phyloP scores from a whole-genome alignment of 2,888 invertebrate genomes.

The Agrilus cyanescens region DNA sequence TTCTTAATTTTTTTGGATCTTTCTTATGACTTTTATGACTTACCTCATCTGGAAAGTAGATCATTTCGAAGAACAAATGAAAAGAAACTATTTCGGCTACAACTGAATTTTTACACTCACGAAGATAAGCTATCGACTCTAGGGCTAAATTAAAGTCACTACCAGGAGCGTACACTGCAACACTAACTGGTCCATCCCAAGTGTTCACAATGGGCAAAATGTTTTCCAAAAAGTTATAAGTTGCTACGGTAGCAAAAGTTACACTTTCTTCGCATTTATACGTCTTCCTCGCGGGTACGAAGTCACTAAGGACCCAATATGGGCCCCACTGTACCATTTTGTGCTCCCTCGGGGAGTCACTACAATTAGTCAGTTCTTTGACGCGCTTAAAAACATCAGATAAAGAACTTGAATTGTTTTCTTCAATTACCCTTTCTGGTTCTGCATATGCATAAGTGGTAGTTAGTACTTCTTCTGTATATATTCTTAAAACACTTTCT shows the following conservation, averaged over 20 bases:
- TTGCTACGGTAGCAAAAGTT: background rate
- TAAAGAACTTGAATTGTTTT: too few species aligned
- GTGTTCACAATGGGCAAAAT: background rate
- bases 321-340: background rate
- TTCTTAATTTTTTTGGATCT: too few species aligned
- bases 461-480: too few species aligned
- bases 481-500: too few species aligned
- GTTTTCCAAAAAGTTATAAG: background rate
- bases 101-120: background rate
- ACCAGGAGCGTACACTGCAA: background rate
- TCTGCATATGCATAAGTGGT: too few species aligned
- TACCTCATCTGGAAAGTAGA: background rate
- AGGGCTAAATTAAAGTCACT: background rate
- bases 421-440: too few species aligned
- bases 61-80: background rate
- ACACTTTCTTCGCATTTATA: background rate
- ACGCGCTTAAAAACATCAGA: background rate
- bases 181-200: slow-evolving; percentile 3
- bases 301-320: background rate
- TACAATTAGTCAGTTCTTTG: background rate
- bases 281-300: background rate
- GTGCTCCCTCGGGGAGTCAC: background rate
- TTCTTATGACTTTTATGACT: background rate
- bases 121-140: background rate
- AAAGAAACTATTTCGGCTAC: slow-evolving; percentile 3